Evolutionary conservation across 2,797 vertebrate genomes (phyloP).

Genomic region (Carduelis carduelis): DNA sequence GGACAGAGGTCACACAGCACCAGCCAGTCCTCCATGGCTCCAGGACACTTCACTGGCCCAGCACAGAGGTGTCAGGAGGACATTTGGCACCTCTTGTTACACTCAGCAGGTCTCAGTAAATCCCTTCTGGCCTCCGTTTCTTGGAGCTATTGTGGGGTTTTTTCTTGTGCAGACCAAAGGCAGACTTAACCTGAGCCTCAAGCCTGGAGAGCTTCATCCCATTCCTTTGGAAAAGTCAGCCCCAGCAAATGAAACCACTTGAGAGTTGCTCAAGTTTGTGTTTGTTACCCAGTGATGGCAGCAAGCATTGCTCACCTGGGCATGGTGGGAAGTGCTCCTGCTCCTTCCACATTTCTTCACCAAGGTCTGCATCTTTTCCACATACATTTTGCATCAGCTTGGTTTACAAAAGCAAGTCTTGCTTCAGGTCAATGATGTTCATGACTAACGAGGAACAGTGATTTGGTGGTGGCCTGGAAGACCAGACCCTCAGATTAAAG

Average conservation of each 20-base stretch:
- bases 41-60: background rate
- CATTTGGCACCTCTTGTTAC: background rate
- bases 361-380: background rate
- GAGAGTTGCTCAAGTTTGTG: background rate
- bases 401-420: background rate
- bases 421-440: background rate
- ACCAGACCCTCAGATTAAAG: background rate
- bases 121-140: background rate
- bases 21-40: background rate
- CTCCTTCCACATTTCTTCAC: background rate
- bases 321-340: background rate
- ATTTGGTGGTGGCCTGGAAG: background rate
- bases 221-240: background rate
- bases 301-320: background rate
- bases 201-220: background rate
- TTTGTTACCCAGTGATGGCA: background rate
- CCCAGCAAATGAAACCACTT: background rate
- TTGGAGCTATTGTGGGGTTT: rapidly evolving
- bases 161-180: background rate
- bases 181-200: background rate
- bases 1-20: background rate
- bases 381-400: background rate
- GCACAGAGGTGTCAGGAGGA: background rate
- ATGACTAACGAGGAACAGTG: background rate
- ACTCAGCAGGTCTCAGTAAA: background rate